phyloP scores from a whole-genome alignment of 2,888 invertebrate species.

The Ptilodon capucinus region DNA sequence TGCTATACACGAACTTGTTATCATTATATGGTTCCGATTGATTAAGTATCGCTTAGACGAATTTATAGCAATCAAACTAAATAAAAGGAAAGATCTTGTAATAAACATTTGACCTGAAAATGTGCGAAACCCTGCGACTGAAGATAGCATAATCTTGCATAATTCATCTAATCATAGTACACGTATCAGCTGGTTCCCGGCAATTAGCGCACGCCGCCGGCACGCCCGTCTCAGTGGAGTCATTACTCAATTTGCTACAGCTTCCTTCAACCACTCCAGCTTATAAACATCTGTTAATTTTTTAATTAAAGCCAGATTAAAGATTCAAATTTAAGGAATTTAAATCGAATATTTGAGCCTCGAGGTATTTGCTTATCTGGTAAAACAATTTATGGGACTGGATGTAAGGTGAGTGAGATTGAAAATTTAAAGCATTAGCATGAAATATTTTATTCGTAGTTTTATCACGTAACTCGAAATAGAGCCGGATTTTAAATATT shows the following conservation, averaged over 20 bases:
- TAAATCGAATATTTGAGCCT: background rate
- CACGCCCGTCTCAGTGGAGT: slow-evolving; percentile 18
- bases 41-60: too few species aligned
- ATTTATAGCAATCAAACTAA: too few species aligned
- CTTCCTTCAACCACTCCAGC: slow-evolving; percentile 10
- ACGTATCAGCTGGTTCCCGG: background rate
- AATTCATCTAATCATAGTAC: background rate
- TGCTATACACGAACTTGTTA: too few species aligned
- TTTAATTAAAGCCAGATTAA: slow-evolving; percentile 22
- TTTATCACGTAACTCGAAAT: background rate
- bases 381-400: background rate
- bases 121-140: too few species aligned
- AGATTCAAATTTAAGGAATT: background rate
- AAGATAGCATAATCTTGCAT: background rate
- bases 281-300: slow-evolving; percentile 19
- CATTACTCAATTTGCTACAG: slow-evolving; percentile 42
- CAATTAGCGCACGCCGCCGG: background rate
- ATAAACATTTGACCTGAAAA: too few species aligned
- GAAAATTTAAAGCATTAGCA: background rate
- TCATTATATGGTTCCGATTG: too few species aligned
- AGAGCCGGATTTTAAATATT: too few species aligned
- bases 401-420: background rate
- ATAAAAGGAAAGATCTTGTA: too few species aligned
- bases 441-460: background rate
- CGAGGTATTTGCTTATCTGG: background rate